Conservation (phyloP, 2,888 invertebrate genomes). For the Phaonia tiefii region DNA sequence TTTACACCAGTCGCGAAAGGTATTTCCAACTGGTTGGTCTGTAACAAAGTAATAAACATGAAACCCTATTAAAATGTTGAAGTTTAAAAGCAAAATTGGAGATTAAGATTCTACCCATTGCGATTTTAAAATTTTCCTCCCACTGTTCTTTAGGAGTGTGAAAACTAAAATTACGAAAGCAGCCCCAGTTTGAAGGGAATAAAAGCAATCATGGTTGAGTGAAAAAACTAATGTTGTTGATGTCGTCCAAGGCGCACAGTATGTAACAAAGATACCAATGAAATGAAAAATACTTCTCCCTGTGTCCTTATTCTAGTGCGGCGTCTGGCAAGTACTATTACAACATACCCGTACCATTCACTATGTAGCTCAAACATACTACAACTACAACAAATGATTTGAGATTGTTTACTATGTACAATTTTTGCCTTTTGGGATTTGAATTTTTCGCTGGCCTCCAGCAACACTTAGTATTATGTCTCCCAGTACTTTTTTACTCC, state of each 20-base stretch:
- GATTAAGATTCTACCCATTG: too few species aligned
- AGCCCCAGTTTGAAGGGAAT: conserved; percentile 30
- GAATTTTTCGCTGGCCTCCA: conserved; percentile 59
- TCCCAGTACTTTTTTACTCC: neutral
- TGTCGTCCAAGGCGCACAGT: neutral
- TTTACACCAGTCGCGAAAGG: too few species aligned
- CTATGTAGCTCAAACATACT: neutral
- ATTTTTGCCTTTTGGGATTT: conserved; percentile 64
- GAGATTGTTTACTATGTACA: conserved; percentile 50
- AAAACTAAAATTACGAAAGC: too few species aligned
- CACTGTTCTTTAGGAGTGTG: too few species aligned
- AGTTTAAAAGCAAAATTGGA: too few species aligned
- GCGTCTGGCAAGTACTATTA: neutral
- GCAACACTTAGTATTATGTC: conserved; percentile 37
- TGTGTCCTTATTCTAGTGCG: conserved; percentile 9
- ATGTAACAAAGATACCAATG: conserved; percentile 1
- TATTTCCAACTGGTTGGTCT: too few species aligned
- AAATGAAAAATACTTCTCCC: conserved; percentile 1
- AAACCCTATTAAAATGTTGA: too few species aligned
- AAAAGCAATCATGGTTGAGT: conserved; percentile 62
- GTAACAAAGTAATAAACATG: too few species aligned
- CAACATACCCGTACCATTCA: neutral
- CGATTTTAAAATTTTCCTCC: too few species aligned
- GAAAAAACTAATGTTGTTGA: conserved; percentile 18
- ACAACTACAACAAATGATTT: conserved; percentile 41